phyloP scores from a whole-genome alignment of 2,888 invertebrate genomes.

The Cosmorhoe ocellata region DNA sequence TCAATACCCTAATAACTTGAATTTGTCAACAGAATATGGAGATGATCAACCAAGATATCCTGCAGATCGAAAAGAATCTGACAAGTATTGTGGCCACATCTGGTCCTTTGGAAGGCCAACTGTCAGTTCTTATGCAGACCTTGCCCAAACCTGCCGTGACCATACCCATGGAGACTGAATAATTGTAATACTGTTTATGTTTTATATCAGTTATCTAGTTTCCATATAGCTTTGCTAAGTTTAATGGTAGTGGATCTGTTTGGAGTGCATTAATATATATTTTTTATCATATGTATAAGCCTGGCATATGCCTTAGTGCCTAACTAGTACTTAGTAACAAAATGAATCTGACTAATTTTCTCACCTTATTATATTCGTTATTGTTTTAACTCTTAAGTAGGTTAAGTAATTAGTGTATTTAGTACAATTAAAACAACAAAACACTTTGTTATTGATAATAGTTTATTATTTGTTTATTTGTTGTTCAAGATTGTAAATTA shows the following conservation, averaged over 20 bases:
- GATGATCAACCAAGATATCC: slow-evolving; percentile 66
- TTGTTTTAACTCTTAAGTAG: slow-evolving; percentile 5
- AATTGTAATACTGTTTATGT: no score
- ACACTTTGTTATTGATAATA: slow-evolving; percentile 7
- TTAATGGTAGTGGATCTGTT: no score
- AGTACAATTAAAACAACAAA: neutral
- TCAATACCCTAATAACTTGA: no score
- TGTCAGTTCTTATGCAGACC: slow-evolving; percentile 57
- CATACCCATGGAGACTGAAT: slow-evolving; percentile 64
- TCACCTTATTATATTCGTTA: neutral
- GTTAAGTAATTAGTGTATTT: slow-evolving; percentile 2
- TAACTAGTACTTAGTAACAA: neutral
- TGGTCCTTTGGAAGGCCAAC: slow-evolving; percentile 65
- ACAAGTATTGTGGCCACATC: slow-evolving; percentile 56
- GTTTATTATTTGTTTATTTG: slow-evolving; percentile 3
- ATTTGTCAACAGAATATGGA: slow-evolving; percentile 64
- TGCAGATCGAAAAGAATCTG: slow-evolving; percentile 68
- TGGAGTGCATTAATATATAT: no score
- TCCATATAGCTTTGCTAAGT: no score
- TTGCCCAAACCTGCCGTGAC: slow-evolving; percentile 57
- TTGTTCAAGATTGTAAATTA: slow-evolving; percentile 3
- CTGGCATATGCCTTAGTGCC: neutral
- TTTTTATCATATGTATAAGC: no score
- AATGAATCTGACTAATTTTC: slow-evolving; percentile 5
- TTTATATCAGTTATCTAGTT: no score